phyloP scores from a whole-genome alignment of 2,113 vertebrate species.

The Trichechus manatus region DNA sequence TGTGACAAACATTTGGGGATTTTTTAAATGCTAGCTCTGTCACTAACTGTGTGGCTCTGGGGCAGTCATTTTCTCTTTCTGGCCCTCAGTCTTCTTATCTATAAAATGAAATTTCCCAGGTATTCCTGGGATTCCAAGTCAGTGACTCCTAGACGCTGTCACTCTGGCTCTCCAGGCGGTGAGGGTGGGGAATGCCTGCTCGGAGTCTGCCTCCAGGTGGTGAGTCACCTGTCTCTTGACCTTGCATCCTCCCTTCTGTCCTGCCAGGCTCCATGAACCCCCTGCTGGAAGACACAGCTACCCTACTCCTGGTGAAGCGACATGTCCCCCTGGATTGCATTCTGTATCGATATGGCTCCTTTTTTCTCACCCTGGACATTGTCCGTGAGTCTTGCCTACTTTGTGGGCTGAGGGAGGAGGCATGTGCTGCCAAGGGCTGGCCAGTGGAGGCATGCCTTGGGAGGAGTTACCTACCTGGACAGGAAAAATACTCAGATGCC shows the following conservation, averaged over 20 bases:
- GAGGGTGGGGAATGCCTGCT: slow-evolving; percentile 12
- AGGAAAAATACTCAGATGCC: neutral
- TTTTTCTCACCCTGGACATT: slow-evolving; percentile 90
- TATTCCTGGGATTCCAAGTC: neutral
- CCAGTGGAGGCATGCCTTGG: neutral
- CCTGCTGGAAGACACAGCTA: slow-evolving; percentile 66
- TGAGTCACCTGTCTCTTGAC: slow-evolving; percentile 1
- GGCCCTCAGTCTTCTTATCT: slow-evolving; percentile 15
- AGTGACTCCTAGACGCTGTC: neutral
- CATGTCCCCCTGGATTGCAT: slow-evolving; percentile 91
- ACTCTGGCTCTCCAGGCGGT: slow-evolving; percentile 20
- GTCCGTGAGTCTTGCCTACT: slow-evolving; percentile 90
- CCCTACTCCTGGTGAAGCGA: slow-evolving; percentile 91
- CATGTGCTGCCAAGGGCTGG: neutral
- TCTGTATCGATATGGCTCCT: slow-evolving; percentile 95
- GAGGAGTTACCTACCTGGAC: neutral
- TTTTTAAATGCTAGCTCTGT: neutral
- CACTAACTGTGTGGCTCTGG: neutral
- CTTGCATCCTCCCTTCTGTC: slow-evolving; percentile 20
- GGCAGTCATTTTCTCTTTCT: neutral
- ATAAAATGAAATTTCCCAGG: slow-evolving; percentile 33
- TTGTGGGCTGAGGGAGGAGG: neutral
- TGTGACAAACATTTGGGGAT: slow-evolving; percentile 12
- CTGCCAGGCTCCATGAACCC: slow-evolving; percentile 63
- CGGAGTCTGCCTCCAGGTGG: neutral